phyloP scores from a whole-genome alignment of 2,113 vertebrate species.

The Prinia subflava region DNA sequence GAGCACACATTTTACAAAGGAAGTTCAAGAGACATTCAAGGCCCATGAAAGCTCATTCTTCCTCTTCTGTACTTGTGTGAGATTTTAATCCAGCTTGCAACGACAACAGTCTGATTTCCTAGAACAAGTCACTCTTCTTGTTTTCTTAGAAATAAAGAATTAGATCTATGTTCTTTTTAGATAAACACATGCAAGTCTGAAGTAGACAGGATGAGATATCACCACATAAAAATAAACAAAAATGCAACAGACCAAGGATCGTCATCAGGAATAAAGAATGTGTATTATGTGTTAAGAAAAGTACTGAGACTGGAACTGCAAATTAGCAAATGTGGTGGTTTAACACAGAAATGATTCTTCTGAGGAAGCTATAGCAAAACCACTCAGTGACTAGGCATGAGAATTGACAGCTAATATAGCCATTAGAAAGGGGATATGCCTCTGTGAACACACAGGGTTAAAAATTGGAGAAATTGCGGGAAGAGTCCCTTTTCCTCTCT shows the following conservation, averaged over 20 bases:
- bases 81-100: not conserved
- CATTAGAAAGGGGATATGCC: too few species aligned
- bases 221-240: not conserved
- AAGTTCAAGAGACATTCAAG: not conserved
- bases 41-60: not conserved
- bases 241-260: not conserved
- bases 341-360: too few species aligned
- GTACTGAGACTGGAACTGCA: not conserved
- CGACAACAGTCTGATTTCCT: not conserved
- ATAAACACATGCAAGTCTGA: not conserved
- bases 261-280: not conserved
- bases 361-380: too few species aligned
- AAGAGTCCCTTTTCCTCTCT: too few species aligned
- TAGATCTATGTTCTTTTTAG: not conserved
- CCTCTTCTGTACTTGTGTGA: not conserved
- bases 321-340: not conserved
- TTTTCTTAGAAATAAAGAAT: not conserved
- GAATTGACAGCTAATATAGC: too few species aligned
- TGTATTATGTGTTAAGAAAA: not conserved
- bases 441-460: too few species aligned
- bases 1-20: not conserved
- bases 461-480: too few species aligned
- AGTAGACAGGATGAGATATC: not conserved
- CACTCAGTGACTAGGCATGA: too few species aligned
- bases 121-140: not conserved